A percentile compares a stretch with the other conserved stretches of the same genome.
These are phyloP conservation scores for Megalops atlanticus DNA, from an alignment of 2,113 vertebrate genomes.

Conservation along the genomic window DNA sequence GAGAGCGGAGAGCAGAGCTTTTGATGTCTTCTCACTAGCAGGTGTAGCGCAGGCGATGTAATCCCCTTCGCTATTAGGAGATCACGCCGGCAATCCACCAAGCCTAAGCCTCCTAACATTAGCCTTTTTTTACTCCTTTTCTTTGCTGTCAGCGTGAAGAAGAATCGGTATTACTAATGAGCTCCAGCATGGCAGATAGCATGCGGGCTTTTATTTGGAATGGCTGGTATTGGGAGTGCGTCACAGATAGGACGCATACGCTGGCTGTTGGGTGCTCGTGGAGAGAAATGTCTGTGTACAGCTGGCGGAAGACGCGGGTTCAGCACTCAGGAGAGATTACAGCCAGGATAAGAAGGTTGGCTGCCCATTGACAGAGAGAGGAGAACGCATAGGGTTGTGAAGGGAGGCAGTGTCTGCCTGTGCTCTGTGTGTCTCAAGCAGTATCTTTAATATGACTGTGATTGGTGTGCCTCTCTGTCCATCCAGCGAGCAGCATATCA, in stretches of 20 bases:
- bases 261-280: not conserved
- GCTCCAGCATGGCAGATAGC: not conserved
- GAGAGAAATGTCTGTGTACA: not conserved
- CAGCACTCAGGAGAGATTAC: not conserved
- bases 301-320: too few relatives aligned
- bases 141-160: not conserved
- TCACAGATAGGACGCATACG: not conserved
- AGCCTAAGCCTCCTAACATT: conserved; percentile 4
- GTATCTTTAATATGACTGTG: not conserved
- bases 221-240: not conserved
- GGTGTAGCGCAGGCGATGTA: conserved; percentile 1
- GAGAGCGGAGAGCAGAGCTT: not conserved
- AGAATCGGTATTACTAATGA: not conserved
- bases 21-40: not conserved
- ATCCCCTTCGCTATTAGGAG: conserved; percentile 14
- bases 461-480: too few relatives aligned
- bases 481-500: not conserved
- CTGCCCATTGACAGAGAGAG: not conserved
- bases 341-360: not conserved
- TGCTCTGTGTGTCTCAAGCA: not conserved
- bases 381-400: too few relatives aligned
- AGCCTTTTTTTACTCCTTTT: not conserved
- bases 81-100: conserved; percentile 5
- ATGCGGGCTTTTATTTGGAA: not conserved
- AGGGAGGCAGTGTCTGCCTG: not conserved